These are phyloP conservation scores for Lepilemur ruficaudatus DNA, from an alignment of 2,797 vertebrate genomes.

Conservation along the genomic window DNA sequence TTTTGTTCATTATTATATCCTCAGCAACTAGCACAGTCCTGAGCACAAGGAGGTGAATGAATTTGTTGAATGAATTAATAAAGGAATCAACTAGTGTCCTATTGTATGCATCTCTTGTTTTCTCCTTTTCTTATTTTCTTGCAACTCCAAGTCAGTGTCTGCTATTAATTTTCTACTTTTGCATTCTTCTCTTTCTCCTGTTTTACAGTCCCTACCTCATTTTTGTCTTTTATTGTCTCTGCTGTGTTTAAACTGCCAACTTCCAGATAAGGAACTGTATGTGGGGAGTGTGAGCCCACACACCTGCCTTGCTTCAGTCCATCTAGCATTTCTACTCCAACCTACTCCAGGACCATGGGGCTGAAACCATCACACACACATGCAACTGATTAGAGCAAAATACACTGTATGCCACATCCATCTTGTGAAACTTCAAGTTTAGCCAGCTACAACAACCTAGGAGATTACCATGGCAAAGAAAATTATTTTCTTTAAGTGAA, in stretches of 20 bases:
- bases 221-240: neutral
- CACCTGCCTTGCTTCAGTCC: neutral
- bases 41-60: neutral
- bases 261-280: neutral
- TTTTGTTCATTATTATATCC: neutral
- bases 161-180: neutral
- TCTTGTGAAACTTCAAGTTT: slow-evolving; percentile 56
- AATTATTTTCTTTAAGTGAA: slow-evolving; percentile 61
- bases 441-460: slow-evolving; percentile 61
- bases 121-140: neutral
- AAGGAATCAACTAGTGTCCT: too few relatives aligned
- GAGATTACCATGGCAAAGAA: slow-evolving; percentile 68
- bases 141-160: neutral
- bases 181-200: neutral
- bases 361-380: slow-evolving; percentile 41
- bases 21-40: neutral
- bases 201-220: neutral
- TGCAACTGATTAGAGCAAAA: slow-evolving; percentile 54
- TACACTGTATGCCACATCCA: slow-evolving; percentile 20
- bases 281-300: neutral
- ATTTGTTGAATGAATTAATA: neutral
- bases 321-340: neutral
- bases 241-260: neutral
- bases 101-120: neutral
- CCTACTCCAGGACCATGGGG: neutral